A percentile compares a stretch with the other conserved stretches of the same genome.
phyloP scores from a whole-genome alignment of 1,140 invertebrate genomes.

The Tetramorium simillimum region DNA sequence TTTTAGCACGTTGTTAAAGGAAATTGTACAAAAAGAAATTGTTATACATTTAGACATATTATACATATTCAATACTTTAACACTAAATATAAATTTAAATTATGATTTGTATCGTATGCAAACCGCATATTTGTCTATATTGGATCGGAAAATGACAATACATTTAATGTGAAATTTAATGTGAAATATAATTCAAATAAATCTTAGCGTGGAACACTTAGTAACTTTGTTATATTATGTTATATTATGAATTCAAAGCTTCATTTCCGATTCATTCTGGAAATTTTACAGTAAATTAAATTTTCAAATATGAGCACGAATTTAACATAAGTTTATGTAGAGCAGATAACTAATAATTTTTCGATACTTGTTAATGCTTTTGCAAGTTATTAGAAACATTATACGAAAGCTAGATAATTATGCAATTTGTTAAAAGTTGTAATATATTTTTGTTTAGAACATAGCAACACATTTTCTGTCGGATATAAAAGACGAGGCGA shows the following conservation, averaged over 20 bases:
- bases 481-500: conserved; percentile 85
- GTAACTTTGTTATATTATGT: neutral
- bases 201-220: neutral
- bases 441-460: conserved; percentile 76
- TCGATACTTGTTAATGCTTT: neutral
- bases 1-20: neutral
- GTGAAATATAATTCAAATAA: neutral
- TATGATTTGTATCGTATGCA: neutral
- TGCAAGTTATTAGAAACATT: neutral
- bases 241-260: neutral
- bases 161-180: neutral
- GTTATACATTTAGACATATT: neutral
- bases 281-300: conserved; percentile 25
- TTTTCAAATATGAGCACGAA: neutral
- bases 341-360: neutral
- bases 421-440: neutral
- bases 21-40: neutral
- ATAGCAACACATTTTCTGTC: conserved; percentile 85
- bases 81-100: neutral
- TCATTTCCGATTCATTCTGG: neutral
- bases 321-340: neutral
- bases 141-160: neutral
- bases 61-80: neutral
- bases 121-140: neutral
- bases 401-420: neutral